These are phyloP conservation scores for Drosophila fulvimacula DNA, from an alignment of 2,888 invertebrate genomes.

Conservation along the genomic window DNA sequence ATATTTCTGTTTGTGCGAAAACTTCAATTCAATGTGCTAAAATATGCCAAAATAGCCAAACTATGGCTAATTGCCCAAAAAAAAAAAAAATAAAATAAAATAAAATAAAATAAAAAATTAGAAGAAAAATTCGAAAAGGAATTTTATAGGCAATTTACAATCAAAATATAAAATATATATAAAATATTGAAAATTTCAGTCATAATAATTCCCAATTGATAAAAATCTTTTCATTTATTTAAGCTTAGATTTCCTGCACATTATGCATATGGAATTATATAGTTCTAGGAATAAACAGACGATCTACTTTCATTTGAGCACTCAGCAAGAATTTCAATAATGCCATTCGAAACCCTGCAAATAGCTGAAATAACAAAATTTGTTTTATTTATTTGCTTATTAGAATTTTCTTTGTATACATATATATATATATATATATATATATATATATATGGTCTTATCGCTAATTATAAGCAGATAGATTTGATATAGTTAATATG, in stretches of 20 bases:
- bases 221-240: background rate
- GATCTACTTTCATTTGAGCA: conserved; percentile 1
- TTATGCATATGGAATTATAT: background rate
- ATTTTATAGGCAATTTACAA: background rate
- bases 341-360: background rate
- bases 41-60: background rate
- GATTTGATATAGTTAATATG: background rate
- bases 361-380: background rate
- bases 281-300: background rate
- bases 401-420: no score
- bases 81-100: background rate
- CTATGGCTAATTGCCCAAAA: background rate
- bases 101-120: no score
- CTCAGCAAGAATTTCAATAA: conserved; percentile 9
- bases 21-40: conserved; percentile 1
- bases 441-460: no score
- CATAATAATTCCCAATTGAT: background rate
- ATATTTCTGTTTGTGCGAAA: conserved; percentile 3
- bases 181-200: background rate
- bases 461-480: no score
- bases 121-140: no score
- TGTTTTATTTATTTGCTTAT: background rate
- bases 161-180: background rate
- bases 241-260: background rate
- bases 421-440: no score